phyloP scores from a whole-genome alignment of 2,888 invertebrate genomes.

The Drosophila neutralis region DNA sequence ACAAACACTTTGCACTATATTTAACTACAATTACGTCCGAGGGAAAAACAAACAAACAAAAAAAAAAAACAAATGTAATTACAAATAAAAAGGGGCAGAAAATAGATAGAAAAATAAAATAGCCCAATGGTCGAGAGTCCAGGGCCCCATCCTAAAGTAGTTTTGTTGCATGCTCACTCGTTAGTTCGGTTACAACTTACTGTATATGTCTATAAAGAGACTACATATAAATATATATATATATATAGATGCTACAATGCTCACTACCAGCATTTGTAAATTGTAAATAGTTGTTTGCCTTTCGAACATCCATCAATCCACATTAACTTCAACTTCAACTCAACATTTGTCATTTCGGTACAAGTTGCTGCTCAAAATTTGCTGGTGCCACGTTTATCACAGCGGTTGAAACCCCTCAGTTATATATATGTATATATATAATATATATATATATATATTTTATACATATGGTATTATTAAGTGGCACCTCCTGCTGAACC shows the following conservation, averaged over 20 bases:
- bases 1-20: constrained; percentile 54
- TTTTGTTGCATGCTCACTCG: constrained; percentile 65
- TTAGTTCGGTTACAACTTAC: constrained; percentile 43
- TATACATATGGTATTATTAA: constrained; percentile 2
- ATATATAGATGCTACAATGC: constrained; percentile 17
- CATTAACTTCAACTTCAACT: not conserved
- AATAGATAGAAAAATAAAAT: constrained; percentile 15
- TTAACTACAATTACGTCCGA: constrained; percentile 31
- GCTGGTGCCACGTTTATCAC: constrained; percentile 50
- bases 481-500: not conserved
- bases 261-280: constrained; percentile 5
- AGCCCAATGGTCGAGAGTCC: constrained; percentile 48
- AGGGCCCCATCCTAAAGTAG: constrained; percentile 48
- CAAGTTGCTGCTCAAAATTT: constrained; percentile 9
- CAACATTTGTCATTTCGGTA: not conserved
- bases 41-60: not conserved
- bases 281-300: constrained; percentile 45
- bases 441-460: not conserved
- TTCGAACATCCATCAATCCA: constrained; percentile 1
- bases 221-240: not conserved
- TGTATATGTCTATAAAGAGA: not conserved
- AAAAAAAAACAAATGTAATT: not conserved
- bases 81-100: not conserved
- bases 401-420: constrained; percentile 53
- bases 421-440: constrained; percentile 3